These are phyloP conservation scores for Botia almorhae DNA, from an alignment of 2,797 vertebrate species.

Conservation along the genomic window DNA sequence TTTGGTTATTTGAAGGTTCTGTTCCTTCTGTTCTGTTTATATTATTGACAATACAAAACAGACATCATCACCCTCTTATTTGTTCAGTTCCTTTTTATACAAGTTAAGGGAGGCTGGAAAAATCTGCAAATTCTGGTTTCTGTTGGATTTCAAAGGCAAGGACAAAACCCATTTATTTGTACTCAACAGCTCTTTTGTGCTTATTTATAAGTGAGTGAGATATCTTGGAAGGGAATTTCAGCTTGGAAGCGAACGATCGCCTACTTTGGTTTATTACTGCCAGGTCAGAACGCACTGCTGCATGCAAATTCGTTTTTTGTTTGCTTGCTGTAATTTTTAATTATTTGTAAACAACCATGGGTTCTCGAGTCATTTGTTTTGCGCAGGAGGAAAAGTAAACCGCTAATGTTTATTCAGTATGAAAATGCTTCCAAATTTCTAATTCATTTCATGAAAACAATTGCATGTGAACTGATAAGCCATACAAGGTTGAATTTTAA, in stretches of 20 bases:
- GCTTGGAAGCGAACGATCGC: background rate
- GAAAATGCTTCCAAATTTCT: background rate
- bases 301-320: background rate
- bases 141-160: slow-evolving; percentile 50
- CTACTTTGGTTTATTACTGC: background rate
- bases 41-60: background rate
- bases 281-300: slow-evolving; percentile 16
- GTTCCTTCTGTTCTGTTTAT: background rate
- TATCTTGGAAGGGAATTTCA: background rate
- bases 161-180: slow-evolving; percentile 32
- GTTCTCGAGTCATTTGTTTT: slow-evolving; percentile 30
- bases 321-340: slow-evolving; percentile 9
- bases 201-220: background rate
- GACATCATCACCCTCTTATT: background rate
- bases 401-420: slow-evolving; percentile 19
- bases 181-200: slow-evolving; percentile 19
- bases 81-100: background rate
- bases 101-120: slow-evolving; percentile 32
- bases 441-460: background rate
- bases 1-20: background rate
- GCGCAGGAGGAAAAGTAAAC: background rate
- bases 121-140: slow-evolving; percentile 47
- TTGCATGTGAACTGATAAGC: background rate
- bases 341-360: background rate
- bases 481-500: background rate